Conservation (phyloP, 2,888 invertebrate genomes). For the Rutpela maculata region DNA sequence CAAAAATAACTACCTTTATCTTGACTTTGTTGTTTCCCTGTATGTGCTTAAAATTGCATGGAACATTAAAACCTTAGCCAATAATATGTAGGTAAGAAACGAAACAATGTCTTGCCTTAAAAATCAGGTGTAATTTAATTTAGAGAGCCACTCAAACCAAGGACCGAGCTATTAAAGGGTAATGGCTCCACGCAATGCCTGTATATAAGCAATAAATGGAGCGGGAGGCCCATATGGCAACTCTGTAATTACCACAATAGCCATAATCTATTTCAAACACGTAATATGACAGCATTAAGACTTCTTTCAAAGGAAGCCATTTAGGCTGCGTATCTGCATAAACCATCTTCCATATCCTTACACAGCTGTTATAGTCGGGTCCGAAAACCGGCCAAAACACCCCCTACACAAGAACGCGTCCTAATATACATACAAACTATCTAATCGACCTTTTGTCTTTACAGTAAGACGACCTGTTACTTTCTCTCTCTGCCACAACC, state of each 20-base stretch:
- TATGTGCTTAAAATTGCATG: too few relatives aligned
- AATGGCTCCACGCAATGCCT: conserved; percentile 68
- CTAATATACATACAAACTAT: conserved; percentile 72
- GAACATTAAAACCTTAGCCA: too few relatives aligned
- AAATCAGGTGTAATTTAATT: conserved; percentile 47
- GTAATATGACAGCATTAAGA: conserved; percentile 74
- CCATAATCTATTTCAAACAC: conserved; percentile 74
- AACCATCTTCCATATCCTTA: conserved; percentile 71
- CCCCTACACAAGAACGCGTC: conserved; percentile 45
- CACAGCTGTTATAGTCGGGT: conserved; percentile 69
- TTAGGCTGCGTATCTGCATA: conserved; percentile 72
- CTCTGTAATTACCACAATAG: conserved; percentile 73
- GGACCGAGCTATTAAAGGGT: conserved; percentile 65
- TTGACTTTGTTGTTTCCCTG: too few relatives aligned
- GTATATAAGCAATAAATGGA: conserved; percentile 63
- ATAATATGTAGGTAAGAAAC: background rate
- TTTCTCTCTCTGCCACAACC: conserved; percentile 44
- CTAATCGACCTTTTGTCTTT: conserved; percentile 71
- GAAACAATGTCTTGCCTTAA: conserved; percentile 9
- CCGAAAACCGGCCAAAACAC: conserved; percentile 65
- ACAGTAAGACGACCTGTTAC: conserved; percentile 58
- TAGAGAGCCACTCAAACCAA: conserved; percentile 51
- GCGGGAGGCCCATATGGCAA: conserved; percentile 70
- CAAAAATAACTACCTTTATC: too few relatives aligned
- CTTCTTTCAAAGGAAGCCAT: conserved; percentile 72